Evolutionary conservation across 2,888 invertebrate species (phyloP).

Genomic region (Balanococcus diminutus): DNA sequence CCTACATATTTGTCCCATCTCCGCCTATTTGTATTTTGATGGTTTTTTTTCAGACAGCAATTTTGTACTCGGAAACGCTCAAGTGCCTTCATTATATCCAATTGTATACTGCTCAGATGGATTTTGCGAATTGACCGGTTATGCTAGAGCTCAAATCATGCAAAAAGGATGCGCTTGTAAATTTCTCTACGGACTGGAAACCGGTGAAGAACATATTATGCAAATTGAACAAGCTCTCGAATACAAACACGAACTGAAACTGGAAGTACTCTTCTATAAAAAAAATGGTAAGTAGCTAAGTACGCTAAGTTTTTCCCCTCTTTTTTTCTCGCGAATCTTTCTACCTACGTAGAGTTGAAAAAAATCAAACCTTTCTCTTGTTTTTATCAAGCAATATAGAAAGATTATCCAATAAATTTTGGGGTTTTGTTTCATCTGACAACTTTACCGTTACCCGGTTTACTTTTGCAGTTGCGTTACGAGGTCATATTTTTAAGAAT

Average conservation of each 20-base stretch:
- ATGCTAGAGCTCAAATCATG: slow-evolving; percentile 93
- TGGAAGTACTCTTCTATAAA: slow-evolving; percentile 93
- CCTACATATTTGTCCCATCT: neutral
- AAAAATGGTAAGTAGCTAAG: slow-evolving; percentile 77
- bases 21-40: neutral
- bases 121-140: slow-evolving; percentile 94
- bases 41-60: slow-evolving; percentile 83
- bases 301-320: neutral
- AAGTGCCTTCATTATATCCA: slow-evolving; percentile 84
- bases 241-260: slow-evolving; percentile 87
- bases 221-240: slow-evolving; percentile 90
- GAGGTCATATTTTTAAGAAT: neutral
- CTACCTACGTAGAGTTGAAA: neutral
- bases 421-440: slow-evolving; percentile 21
- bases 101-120: slow-evolving; percentile 97
- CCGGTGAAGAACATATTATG: slow-evolving; percentile 82
- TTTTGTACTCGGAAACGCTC: slow-evolving; percentile 94
- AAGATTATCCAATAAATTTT: slow-evolving; percentile 29
- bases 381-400: neutral
- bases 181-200: slow-evolving; percentile 91
- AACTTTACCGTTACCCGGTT: neutral
- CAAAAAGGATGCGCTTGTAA: slow-evolving; percentile 95
- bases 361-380: neutral
- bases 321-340: neutral
- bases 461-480: slow-evolving; percentile 12